Percentiles rank a stretch among this genome's conserved stretches.
Conservation (phyloP, 2,797 vertebrate genomes). For the Merluccius polli region DNA sequence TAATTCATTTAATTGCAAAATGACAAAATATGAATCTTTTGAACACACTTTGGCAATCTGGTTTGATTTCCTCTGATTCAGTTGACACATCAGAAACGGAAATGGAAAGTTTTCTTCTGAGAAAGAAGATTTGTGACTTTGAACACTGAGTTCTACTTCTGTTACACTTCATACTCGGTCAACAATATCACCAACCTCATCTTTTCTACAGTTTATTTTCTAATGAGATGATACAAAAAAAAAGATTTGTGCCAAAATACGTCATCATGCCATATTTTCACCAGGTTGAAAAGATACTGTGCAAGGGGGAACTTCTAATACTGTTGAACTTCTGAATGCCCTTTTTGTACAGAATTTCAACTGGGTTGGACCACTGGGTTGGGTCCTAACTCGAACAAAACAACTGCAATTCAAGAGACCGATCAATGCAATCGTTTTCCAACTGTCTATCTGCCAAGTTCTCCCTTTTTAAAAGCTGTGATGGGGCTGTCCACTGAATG, state of each 20-base stretch:
- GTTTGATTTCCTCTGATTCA: background rate
- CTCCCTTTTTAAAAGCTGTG: conserved; percentile 15
- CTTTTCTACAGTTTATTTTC: background rate
- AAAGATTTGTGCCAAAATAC: background rate
- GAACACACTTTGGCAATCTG: background rate
- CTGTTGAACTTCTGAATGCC: background rate
- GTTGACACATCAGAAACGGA: background rate
- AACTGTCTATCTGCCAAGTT: conserved; percentile 14
- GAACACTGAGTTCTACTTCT: background rate
- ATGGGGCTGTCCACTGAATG: conserved; percentile 45
- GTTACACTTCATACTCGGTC: background rate
- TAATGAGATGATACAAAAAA: background rate
- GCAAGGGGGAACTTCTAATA: background rate
- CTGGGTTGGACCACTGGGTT: background rate
- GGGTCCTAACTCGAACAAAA: background rate
- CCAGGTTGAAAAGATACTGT: background rate
- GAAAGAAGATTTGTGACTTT: background rate
- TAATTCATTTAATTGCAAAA: no score
- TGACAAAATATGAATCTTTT: background rate
- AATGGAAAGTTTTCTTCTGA: background rate
- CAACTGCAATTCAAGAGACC: conserved; percentile 30
- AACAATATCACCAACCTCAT: background rate
- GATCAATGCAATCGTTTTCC: conserved; percentile 29
- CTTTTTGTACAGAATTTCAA: background rate
- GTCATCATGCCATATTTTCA: conserved; percentile 4